Percentiles rank a stretch among this genome's conserved stretches.
phyloP scores from a whole-genome alignment of 2,113 vertebrate species.

The Astatotilapia flaviijosephi region DNA sequence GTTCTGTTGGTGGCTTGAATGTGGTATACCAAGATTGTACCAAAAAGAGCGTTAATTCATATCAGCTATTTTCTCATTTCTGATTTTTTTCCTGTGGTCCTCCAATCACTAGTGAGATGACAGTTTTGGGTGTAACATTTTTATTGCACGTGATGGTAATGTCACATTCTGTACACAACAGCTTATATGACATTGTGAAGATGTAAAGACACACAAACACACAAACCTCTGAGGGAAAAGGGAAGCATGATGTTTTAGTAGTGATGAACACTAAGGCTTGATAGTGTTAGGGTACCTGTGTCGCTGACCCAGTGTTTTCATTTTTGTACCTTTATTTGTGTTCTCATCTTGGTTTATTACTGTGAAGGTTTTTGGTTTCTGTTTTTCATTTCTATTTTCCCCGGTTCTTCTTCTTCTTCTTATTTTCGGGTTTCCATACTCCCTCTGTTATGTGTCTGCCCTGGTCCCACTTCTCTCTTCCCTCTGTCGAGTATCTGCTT shows the following conservation, averaged over 20 bases:
- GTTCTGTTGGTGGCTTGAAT: not conserved
- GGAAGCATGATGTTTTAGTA: not conserved
- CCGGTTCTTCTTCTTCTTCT: not conserved
- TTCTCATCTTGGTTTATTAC: not conserved
- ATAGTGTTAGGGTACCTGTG: not conserved
- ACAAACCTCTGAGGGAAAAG: not conserved
- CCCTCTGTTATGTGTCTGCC: not conserved
- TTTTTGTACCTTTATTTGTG: not conserved
- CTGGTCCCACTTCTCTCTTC: not conserved
- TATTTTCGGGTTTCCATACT: not conserved
- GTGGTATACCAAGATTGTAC: not conserved
- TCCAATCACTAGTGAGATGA: not conserved
- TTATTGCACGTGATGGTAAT: not conserved
- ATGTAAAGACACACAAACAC: not conserved
- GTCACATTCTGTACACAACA: not conserved
- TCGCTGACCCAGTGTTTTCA: not conserved
- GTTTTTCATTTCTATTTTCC: not conserved
- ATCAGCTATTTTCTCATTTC: not conserved
- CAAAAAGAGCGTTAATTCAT: not conserved
- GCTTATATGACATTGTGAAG: not conserved
- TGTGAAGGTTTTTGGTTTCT: not conserved
- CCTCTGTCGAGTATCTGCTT: not conserved
- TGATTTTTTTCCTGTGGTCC: not conserved
- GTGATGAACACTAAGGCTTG: not conserved
- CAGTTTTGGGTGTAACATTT: not conserved